Evolutionary conservation across 2,113 vertebrate species (phyloP), one percentile per base, ranked within the genome.

Genomic region (Burhinus bistriatus): DNA sequence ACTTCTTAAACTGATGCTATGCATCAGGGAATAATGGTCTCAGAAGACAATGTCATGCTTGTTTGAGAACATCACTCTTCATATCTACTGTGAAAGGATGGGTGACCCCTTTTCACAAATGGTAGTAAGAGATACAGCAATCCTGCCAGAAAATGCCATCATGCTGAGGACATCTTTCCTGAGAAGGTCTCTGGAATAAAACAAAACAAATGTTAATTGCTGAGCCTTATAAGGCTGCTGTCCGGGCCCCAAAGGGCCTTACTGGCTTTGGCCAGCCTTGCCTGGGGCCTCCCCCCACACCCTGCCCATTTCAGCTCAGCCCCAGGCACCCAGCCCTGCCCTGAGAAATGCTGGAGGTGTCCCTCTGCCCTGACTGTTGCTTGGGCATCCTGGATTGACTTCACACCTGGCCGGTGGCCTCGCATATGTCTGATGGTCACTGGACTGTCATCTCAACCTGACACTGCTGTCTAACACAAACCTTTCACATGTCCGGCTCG

Each of bases 401-500:
- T 80, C 0, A 0, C 40, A 54, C 12, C 16, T 69, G 71, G 14
- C 44, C 6, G 1, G 12, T 69, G 59, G 30, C 83, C 72, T 57
- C 0, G 0, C 13, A 3, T 15, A 8, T n/a, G 21, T n/a, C 44
- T 61, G 36, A 6, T 61, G 61, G 52, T 78, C 78, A 38, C 40
- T 54, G n/a, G 19, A 25, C 62, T 62, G 14, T 47, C 57, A 11
- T 55, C 61, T 75, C 42, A 30, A 2, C 22, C 55, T 68, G 81
- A 6, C 38, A 22, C 18, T 85, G 44, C 73, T 82, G 55, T 27
- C 47, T 25, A 15, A 36, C 18, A 49, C 15, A 1, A 1, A 47
- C 19, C 5, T 9, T 72, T 52, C 27, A 12, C 0, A 0, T 51
- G 54, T 25, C 0, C 0, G 30, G 19, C 49, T 86, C 15, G 0